phyloP scores from a whole-genome alignment of 2,797 vertebrate species.

The Alosa sapidissima region DNA sequence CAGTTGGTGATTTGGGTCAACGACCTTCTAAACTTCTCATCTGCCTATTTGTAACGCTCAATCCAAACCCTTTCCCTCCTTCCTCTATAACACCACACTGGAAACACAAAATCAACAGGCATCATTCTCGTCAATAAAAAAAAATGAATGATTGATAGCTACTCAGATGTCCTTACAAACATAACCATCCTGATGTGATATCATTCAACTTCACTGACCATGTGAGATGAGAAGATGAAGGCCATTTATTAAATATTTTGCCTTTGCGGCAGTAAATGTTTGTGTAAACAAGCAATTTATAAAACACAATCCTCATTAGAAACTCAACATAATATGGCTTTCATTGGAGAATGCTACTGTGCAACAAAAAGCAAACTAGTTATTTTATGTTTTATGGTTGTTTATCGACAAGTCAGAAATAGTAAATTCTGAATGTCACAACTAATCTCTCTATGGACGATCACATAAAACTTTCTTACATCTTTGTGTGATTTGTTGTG shows the following conservation, averaged over 20 bases:
- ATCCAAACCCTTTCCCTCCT: too few species aligned
- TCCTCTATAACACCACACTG: too few species aligned
- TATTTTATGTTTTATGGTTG: neutral
- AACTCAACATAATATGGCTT: neutral
- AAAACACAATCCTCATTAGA: neutral
- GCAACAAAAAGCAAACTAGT: neutral
- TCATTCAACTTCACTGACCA: too few species aligned
- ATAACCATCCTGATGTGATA: too few species aligned
- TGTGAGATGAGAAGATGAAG: too few species aligned
- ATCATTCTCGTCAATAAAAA: too few species aligned
- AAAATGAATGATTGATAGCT: too few species aligned
- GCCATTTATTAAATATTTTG: neutral
- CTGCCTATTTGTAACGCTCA: too few species aligned
- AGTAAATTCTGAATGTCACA: neutral
- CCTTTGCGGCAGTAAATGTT: neutral
- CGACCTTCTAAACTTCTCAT: too few species aligned
- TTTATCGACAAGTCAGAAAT: neutral
- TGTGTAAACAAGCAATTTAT: neutral
- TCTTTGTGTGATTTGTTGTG: neutral
- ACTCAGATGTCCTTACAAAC: too few species aligned
- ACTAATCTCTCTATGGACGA: neutral
- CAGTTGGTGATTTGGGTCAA: too few species aligned
- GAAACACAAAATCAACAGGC: too few species aligned
- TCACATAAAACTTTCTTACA: neutral
- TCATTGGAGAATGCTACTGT: neutral